Conservation (phyloP, 2,888 invertebrate genomes). For the Thelaira solivaga region DNA sequence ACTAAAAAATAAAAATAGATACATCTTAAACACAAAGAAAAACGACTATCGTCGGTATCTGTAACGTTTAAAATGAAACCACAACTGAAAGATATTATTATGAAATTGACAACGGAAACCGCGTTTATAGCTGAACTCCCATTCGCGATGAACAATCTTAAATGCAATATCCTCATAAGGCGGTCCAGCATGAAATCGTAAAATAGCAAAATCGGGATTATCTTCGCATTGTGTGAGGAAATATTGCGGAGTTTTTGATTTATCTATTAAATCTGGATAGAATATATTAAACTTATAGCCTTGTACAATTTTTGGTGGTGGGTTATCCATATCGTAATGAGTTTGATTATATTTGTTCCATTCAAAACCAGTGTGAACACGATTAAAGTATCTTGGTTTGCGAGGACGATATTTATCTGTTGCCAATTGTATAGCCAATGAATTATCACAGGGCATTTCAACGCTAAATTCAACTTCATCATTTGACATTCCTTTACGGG, state of each 20-base stretch:
- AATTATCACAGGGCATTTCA: slow-evolving; percentile 86
- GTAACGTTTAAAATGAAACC: slow-evolving; percentile 99
- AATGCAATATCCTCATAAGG: slow-evolving; percentile 91
- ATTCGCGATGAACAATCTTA: slow-evolving; percentile 89
- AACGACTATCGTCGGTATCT: slow-evolving; percentile 87
- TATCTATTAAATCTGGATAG: slow-evolving; percentile 98
- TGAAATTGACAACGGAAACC: slow-evolving; percentile 99
- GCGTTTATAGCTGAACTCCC: slow-evolving; percentile 99
- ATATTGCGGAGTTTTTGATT: slow-evolving; percentile 94
- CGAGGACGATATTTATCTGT: slow-evolving; percentile 98
- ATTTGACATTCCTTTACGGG: slow-evolving; percentile 88
- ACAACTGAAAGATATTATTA: slow-evolving; percentile 99
- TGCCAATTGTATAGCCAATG: slow-evolving; percentile 84
- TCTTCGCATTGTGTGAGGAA: slow-evolving; percentile 92
- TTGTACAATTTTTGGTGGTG: slow-evolving; percentile 99
- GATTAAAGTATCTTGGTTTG: slow-evolving; percentile 98
- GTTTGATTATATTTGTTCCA: slow-evolving; percentile 99
- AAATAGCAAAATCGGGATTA: slow-evolving; percentile 95
- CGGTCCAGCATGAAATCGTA: slow-evolving; percentile 98
- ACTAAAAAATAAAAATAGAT: background rate
- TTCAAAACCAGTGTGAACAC: slow-evolving; percentile 97
- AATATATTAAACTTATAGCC: slow-evolving; percentile 99
- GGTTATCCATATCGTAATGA: slow-evolving; percentile 99
- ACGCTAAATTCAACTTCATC: slow-evolving; percentile 96
- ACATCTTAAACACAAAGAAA: background rate